A percentile compares a stretch with the other conserved stretches of the same genome.
Conservation (phyloP, 2,888 invertebrate species). For the Therioaphis trifolii region DNA sequence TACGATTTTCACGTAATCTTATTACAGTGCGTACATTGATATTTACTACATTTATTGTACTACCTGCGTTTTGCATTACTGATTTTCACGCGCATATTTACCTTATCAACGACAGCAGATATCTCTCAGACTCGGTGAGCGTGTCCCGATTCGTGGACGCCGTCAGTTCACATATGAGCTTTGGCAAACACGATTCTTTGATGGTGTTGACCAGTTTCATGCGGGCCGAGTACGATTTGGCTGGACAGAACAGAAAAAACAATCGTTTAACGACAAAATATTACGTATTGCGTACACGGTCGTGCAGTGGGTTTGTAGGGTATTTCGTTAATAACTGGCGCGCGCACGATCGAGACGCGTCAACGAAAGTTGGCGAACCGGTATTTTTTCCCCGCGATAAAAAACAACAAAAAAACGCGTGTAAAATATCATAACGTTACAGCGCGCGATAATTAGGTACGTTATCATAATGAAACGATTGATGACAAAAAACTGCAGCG, state of each 20-base stretch:
- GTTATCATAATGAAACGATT: no score
- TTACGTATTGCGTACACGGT: no score
- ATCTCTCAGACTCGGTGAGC: constrained; percentile 74
- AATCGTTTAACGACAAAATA: neutral
- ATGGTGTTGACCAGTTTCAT: constrained; percentile 72
- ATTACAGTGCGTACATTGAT: no score
- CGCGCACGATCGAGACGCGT: neutral
- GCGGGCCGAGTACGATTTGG: constrained; percentile 69
- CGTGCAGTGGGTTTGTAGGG: no score
- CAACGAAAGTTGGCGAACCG: neutral
- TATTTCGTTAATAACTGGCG: no score
- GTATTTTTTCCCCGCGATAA: constrained; percentile 15
- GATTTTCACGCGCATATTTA: no score
- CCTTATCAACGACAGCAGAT: constrained; percentile 74
- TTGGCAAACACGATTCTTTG: constrained; percentile 75
- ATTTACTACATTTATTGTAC: no score
- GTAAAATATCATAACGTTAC: no score
- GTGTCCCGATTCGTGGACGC: constrained; percentile 74
- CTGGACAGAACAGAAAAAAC: constrained; percentile 67
- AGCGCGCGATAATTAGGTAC: neutral
- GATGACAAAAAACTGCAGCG: no score
- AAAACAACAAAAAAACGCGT: neutral
- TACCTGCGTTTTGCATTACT: no score
- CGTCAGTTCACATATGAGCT: constrained; percentile 76
- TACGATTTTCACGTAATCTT: no score